Conservation (phyloP, 2,797 vertebrate species). For the Danio aesculapii region DNA sequence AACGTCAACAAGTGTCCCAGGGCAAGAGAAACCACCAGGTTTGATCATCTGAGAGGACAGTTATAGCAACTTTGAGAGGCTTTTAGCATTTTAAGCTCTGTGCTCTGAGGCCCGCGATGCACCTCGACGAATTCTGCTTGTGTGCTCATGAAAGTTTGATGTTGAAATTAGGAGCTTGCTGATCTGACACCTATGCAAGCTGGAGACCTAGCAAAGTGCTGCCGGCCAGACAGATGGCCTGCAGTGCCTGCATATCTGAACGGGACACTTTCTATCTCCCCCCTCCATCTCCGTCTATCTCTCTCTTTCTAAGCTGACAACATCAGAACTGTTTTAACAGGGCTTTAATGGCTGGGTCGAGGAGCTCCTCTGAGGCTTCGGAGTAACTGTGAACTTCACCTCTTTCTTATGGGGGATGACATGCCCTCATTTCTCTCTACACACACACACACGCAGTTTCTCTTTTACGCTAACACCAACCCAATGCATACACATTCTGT, state of each 20-base stretch:
- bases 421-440: constrained; percentile 66
- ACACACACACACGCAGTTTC: constrained; percentile 2
- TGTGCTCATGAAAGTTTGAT: constrained; percentile 56
- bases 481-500: constrained; percentile 21
- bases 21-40: not conserved
- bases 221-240: not conserved
- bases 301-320: constrained; percentile 60
- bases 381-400: constrained; percentile 66
- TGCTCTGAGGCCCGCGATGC: not conserved
- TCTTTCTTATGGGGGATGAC: constrained; percentile 72
- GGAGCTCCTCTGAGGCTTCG: constrained; percentile 68
- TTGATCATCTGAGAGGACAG: constrained; percentile 11
- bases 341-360: constrained; percentile 72
- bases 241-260: not conserved
- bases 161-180: constrained; percentile 49
- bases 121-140: not conserved
- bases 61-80: not conserved
- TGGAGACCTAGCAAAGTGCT: constrained; percentile 41
- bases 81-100: constrained; percentile 15
- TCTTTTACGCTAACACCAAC: constrained; percentile 21
- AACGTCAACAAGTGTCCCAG: not conserved
- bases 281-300: constrained; percentile 11
- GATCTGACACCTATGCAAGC: constrained; percentile 56
- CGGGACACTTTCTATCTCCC: not conserved
- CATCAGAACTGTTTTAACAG: constrained; percentile 72